Percentiles rank a stretch among this genome's conserved stretches.
Conservation (phyloP, 2,888 invertebrate species). For the Callosobruchus maculatus region DNA sequence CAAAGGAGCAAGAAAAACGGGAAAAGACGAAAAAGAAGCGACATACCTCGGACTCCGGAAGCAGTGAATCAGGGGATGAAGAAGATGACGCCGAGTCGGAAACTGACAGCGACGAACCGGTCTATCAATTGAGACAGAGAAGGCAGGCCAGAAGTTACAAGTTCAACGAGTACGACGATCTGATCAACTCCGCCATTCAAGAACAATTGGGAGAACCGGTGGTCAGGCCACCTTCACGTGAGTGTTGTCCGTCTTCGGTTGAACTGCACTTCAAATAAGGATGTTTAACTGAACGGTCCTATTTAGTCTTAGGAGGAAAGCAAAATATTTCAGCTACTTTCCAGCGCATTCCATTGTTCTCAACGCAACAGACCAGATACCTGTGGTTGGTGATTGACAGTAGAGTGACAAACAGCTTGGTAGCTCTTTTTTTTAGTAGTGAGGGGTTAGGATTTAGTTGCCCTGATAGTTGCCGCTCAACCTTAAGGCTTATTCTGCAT, state of each 20-base stretch:
- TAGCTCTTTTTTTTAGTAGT: no score
- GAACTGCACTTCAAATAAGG: no score
- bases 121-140: conserved; percentile 80
- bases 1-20: conserved; percentile 37
- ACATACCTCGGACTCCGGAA: conserved; percentile 22
- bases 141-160: conserved; percentile 77
- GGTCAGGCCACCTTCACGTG: conserved; percentile 13
- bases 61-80: conserved; percentile 11
- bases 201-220: conserved; percentile 61
- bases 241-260: background rate
- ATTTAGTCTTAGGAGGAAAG: no score
- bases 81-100: conserved; percentile 11
- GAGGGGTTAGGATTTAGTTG: no score
- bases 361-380: no score
- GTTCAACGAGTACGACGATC: conserved; percentile 91
- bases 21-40: conserved; percentile 36
- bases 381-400: no score
- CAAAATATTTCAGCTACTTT: no score
- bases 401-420: no score
- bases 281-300: no score
- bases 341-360: no score
- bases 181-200: conserved; percentile 88
- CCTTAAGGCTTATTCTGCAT: no score
- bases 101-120: conserved; percentile 65
- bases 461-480: no score